A percentile compares a stretch with the other conserved stretches of the same genome.
Evolutionary conservation across 2,888 invertebrate species (phyloP).

Genomic region (Scelioninae gen. 2): DNA sequence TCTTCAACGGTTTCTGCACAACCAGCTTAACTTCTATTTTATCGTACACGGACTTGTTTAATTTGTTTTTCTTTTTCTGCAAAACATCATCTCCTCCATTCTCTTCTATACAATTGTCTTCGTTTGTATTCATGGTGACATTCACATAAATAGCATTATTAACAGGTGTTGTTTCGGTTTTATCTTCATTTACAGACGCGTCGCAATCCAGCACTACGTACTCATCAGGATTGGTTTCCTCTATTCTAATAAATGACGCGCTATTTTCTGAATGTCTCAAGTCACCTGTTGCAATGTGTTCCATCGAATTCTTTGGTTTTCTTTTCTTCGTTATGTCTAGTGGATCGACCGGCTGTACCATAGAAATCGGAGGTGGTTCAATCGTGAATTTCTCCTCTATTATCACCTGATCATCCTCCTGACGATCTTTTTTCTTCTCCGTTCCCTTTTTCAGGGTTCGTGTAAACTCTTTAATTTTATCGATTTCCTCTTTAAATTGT

Average conservation of each 20-base stretch:
- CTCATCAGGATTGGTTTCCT: constrained; percentile 48
- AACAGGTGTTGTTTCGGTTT: constrained; percentile 8
- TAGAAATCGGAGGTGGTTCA: constrained; percentile 8
- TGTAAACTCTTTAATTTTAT: constrained; percentile 70
- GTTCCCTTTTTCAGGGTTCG: constrained; percentile 55
- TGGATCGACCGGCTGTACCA: constrained; percentile 17
- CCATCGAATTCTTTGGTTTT: neutral
- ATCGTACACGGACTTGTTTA: constrained; percentile 62
- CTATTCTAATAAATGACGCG: too few species aligned
- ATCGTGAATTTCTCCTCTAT: constrained; percentile 35
- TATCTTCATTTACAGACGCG: neutral
- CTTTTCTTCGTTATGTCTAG: constrained; percentile 26
- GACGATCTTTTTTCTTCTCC: constrained; percentile 14
- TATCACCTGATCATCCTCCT: constrained; percentile 29
- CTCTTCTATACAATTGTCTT: constrained; percentile 16
- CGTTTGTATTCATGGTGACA: constrained; percentile 46
- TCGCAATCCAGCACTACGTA: constrained; percentile 35
- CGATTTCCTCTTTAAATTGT: constrained; percentile 69
- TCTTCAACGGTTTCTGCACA: constrained; percentile 67
- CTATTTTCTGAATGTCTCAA: too few species aligned
- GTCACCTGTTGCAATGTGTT: too few species aligned
- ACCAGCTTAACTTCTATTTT: constrained; percentile 72
- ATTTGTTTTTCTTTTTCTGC: constrained; percentile 29
- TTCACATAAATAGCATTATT: constrained; percentile 47
- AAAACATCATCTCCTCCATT: constrained; percentile 6